These are phyloP conservation scores for Cheilosia variabilis DNA, from an alignment of 2,888 invertebrate genomes.

Conservation along the genomic window DNA sequence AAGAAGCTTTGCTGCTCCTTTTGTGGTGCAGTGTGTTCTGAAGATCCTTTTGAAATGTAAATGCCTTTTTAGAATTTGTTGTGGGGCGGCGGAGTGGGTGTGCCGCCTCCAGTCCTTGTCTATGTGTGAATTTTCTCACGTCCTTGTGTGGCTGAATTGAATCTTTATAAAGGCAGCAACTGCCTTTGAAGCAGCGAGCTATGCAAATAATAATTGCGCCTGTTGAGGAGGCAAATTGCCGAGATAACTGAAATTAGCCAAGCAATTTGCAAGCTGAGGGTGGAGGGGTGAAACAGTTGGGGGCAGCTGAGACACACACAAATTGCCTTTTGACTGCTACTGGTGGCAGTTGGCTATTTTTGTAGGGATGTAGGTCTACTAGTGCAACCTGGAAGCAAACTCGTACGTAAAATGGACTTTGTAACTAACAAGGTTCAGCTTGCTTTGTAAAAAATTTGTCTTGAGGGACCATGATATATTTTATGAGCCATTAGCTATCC, in stretches of 20 bases:
- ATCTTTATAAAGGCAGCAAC: slow-evolving; percentile 26
- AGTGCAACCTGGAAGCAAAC: too few relatives aligned
- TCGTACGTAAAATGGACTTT: too few relatives aligned
- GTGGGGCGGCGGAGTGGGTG: background rate
- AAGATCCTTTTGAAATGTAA: slow-evolving; percentile 69
- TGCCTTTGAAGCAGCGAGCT: slow-evolving; percentile 18
- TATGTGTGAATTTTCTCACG: slow-evolving; percentile 68
- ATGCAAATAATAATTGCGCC: slow-evolving; percentile 42
- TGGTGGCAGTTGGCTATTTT: too few relatives aligned
- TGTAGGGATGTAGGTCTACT: too few relatives aligned
- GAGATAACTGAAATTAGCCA: background rate
- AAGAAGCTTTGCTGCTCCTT: slow-evolving; percentile 26
- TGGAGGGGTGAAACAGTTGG: too few relatives aligned
- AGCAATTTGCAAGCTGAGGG: background rate
- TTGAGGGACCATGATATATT: too few relatives aligned
- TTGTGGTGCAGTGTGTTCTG: slow-evolving; percentile 6
- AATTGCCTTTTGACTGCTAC: too few relatives aligned
- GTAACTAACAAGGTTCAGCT: too few relatives aligned
- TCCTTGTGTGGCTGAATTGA: slow-evolving; percentile 53
- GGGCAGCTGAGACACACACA: too few relatives aligned
- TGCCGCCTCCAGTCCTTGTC: slow-evolving; percentile 13
- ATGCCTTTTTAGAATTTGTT: slow-evolving; percentile 59
- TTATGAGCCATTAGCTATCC: too few relatives aligned
- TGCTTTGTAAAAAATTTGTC: too few relatives aligned
- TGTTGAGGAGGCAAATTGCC: slow-evolving; percentile 14